phyloP scores from a whole-genome alignment of 2,797 vertebrate genomes.

The Heterohyrax brucei region DNA sequence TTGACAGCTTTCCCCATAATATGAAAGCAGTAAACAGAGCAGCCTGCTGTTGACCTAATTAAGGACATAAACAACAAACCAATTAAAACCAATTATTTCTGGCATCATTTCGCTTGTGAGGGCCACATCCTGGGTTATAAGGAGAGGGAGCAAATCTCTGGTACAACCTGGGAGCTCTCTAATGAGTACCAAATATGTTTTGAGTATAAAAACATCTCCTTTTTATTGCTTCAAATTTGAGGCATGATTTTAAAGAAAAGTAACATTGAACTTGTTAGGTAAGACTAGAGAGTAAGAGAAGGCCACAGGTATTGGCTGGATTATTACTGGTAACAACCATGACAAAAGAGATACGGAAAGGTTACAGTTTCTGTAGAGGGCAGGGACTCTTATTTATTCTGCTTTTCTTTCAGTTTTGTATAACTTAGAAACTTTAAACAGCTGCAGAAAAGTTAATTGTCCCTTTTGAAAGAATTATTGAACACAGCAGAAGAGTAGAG shows the following conservation, averaged over 20 bases:
- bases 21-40: conserved; percentile 39
- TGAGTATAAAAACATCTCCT: not conserved
- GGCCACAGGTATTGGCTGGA: not conserved
- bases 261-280: conserved; percentile 1
- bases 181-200: not conserved
- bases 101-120: conserved; percentile 42
- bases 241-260: conserved; percentile 19
- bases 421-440: conserved; percentile 50
- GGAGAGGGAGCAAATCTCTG: not conserved
- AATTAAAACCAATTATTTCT: conserved; percentile 49
- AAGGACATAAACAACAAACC: conserved; percentile 31
- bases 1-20: conserved; percentile 46
- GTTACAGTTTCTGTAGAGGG: conserved; percentile 37
- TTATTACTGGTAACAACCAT: conserved; percentile 34
- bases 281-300: conserved; percentile 36
- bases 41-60: conserved; percentile 55
- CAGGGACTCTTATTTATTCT: conserved; percentile 37
- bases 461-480: conserved; percentile 50
- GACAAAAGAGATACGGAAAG: conserved; percentile 38
- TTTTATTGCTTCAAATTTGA: conserved; percentile 51
- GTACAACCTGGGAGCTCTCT: not conserved
- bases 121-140: not conserved
- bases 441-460: conserved; percentile 23
- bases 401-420: not conserved
- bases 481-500: no score